Conservation (phyloP, 2,797 vertebrate genomes). For the Coendou prehensilis region DNA sequence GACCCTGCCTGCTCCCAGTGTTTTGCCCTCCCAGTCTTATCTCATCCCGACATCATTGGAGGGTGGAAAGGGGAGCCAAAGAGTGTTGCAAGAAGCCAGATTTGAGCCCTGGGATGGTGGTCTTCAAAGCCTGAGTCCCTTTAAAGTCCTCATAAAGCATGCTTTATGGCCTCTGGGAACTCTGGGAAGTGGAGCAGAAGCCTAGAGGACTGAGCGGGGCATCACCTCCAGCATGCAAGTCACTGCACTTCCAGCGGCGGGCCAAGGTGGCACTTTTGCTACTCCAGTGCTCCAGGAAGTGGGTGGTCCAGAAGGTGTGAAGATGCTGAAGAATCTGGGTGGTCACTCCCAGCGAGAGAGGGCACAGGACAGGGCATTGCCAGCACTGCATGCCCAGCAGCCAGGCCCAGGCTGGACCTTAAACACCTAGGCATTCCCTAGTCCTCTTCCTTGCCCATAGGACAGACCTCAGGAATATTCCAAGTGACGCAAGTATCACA, state of each 20-base stretch:
- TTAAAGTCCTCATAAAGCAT: background rate
- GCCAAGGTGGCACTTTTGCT: conserved; percentile 91
- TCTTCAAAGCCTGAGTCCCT: background rate
- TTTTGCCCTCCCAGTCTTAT: background rate
- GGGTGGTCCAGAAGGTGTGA: conserved; percentile 93
- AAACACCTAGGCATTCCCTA: background rate
- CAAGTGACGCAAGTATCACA: conserved; percentile 91
- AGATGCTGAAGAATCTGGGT: conserved; percentile 93
- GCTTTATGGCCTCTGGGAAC: background rate
- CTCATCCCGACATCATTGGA: background rate
- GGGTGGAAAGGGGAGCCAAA: background rate
- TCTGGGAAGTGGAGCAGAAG: background rate
- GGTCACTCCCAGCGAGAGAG: conserved; percentile 89
- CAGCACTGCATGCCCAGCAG: background rate
- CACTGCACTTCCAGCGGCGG: conserved; percentile 93
- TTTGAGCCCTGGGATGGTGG: no score
- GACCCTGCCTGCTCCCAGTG: background rate
- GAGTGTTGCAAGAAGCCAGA: background rate
- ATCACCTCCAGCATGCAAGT: conserved; percentile 91
- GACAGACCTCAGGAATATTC: conserved; percentile 93
- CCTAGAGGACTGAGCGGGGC: background rate
- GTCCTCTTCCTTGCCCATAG: conserved; percentile 89
- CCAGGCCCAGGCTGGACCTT: background rate
- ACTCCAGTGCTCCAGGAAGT: conserved; percentile 94
- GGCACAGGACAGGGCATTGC: background rate